Base-by-base conservation (phyloP, 2,888 invertebrate species). In the Aspidiotus destructor region DNA sequence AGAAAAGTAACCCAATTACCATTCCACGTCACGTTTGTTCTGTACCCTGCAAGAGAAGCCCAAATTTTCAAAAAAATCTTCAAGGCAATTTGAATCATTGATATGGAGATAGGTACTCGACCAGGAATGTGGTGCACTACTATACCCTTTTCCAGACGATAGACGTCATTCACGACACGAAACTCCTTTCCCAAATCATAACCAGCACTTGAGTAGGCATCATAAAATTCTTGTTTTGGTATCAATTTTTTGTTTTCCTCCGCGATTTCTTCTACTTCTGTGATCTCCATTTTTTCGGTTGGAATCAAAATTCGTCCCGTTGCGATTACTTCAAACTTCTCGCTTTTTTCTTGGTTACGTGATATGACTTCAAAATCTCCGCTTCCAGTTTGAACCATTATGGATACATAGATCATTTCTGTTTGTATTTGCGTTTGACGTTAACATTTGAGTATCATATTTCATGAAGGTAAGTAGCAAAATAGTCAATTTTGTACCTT, bases 1-100 rank as follows among this genome's bases (percentile, higher is more conserved):
- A 94, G 83, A 77, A 91, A 91, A 5, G 89, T 83, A 8, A 89
- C 86, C 92, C 93, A 95, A 78, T 91, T 89, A 74, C 85, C 86
- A 62, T 83, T 81, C 91, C 92, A 92, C 65, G 81, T 77, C 28
- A 28, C 28, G 8, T 84, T 76, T 17, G 79, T 78, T 1, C 82
- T 83, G 0, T 78, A 78, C 2, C 48, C 48, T 48, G 48, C 48
- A n/a, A n/a, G n/a, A n/a, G 48, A 48, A 48, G 2, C 2, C 6
- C 10, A 1, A n/a, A 48, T 48, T 48, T 48, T 48, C 2, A n/a
- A 48, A 48, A 6, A 48, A 48, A 6, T 3, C n/a, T 48, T 2
- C 48, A 48, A 48, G n/a, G n/a, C 3, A 48, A 13, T 13, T 48
- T 48, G 48, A 13, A 3, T 48, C 6, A 11, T 48, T 48, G 48